A percentile compares a stretch with the other conserved stretches of the same genome.
Evolutionary conservation across 2,797 vertebrate genomes (phyloP).

Genomic region (Bradypus variegatus): DNA sequence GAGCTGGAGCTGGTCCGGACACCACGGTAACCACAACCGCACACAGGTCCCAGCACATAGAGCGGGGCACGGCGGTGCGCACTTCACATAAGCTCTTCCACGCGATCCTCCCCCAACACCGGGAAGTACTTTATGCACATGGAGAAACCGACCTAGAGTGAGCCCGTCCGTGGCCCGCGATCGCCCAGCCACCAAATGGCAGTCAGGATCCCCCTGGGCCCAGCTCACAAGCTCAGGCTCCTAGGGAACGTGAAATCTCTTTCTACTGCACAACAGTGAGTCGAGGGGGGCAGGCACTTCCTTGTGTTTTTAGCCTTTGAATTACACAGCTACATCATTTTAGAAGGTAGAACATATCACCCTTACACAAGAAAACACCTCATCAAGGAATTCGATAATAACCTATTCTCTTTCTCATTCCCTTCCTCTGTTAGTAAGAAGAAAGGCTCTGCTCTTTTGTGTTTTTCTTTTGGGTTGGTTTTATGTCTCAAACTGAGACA

Average conservation of each 20-base stretch:
- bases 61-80: not conserved
- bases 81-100: not conserved
- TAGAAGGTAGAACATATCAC: not conserved
- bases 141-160: not conserved
- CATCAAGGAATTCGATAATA: not conserved
- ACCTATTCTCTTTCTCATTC: not conserved
- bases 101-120: not conserved
- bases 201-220: not conserved
- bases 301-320: not conserved
- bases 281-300: not conserved
- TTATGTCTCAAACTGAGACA: not conserved
- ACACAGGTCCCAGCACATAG: fast-evolving
- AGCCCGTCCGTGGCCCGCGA: not conserved
- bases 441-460: not conserved
- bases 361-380: not conserved
- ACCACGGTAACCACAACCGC: not conserved
- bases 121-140: not conserved
- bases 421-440: not conserved
- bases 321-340: not conserved
- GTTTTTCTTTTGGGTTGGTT: not conserved
- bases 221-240: not conserved
- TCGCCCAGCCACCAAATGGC: not conserved
- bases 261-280: not conserved
- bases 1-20: not conserved
- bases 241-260: not conserved